phyloP scores from a whole-genome alignment of 2,888 invertebrate genomes.

The Magallana nippona region DNA sequence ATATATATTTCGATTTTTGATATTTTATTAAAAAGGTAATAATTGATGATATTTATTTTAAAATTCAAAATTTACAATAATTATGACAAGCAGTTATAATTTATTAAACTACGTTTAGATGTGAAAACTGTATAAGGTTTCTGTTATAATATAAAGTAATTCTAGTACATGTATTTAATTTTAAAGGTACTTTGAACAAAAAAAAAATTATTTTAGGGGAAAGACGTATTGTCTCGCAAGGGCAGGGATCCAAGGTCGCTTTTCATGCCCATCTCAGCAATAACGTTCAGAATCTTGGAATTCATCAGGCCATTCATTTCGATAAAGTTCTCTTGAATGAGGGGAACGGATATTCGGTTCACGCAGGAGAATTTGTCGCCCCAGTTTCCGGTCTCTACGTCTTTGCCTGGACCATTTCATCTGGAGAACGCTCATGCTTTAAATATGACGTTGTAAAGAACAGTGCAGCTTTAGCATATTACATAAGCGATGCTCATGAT shows the following conservation, averaged over 20 bases:
- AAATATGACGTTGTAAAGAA: constrained; percentile 38
- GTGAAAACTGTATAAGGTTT: too few species aligned
- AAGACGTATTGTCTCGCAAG: neutral
- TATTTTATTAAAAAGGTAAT: too few species aligned
- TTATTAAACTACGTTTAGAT: too few species aligned
- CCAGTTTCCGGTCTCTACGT: constrained; percentile 31
- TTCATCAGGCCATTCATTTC: constrained; percentile 39
- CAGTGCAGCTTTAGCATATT: constrained; percentile 17
- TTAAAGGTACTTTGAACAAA: too few species aligned
- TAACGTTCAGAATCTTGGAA: constrained; percentile 23
- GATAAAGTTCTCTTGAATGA: constrained; percentile 35
- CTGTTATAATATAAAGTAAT: too few species aligned
- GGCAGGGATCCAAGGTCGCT: neutral
- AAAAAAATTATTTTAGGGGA: neutral
- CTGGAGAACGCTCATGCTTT: neutral
- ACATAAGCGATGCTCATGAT: constrained; percentile 3
- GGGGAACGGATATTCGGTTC: constrained; percentile 32
- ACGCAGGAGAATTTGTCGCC: constrained; percentile 38
- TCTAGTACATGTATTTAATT: too few species aligned
- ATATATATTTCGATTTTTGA: too few species aligned
- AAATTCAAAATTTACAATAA: too few species aligned
- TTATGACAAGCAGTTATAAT: neutral
- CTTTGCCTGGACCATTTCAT: constrained; percentile 36
- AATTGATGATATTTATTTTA: too few species aligned
- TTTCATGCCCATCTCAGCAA: constrained; percentile 39